Conservation (phyloP, 2,113 vertebrate species). For the Antigone vipio region DNA sequence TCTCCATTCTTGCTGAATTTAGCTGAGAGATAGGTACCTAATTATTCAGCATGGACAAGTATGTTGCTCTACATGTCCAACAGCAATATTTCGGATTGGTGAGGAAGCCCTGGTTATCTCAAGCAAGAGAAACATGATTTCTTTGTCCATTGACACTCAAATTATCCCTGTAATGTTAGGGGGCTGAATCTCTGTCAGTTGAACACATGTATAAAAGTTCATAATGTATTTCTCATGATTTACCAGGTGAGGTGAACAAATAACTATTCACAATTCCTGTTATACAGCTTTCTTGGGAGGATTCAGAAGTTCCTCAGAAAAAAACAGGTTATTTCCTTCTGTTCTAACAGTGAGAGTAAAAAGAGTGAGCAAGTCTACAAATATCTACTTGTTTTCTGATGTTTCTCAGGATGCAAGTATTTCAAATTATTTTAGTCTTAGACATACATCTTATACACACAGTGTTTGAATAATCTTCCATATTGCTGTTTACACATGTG, state of each 20-base stretch:
- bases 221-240: neutral
- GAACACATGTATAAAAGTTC: neutral
- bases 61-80: neutral
- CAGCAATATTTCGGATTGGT: neutral
- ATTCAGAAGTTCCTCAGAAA: neutral
- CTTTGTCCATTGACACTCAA: neutral
- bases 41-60: neutral
- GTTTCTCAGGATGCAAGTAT: neutral
- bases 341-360: neutral
- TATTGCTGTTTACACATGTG: neutral
- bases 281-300: rapidly evolving
- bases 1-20: neutral
- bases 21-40: neutral
- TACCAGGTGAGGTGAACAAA: neutral
- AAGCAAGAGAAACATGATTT: neutral
- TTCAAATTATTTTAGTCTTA: neutral
- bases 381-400: neutral
- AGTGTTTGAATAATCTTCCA: neutral
- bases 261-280: neutral
- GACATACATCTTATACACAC: rapidly evolving
- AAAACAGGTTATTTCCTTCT: neutral
- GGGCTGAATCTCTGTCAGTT: neutral
- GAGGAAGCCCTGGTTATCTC: neutral
- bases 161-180: neutral
- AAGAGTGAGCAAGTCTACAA: neutral